phyloP scores from a whole-genome alignment of 2,797 vertebrate species.

The Tiaroga cobitis region DNA sequence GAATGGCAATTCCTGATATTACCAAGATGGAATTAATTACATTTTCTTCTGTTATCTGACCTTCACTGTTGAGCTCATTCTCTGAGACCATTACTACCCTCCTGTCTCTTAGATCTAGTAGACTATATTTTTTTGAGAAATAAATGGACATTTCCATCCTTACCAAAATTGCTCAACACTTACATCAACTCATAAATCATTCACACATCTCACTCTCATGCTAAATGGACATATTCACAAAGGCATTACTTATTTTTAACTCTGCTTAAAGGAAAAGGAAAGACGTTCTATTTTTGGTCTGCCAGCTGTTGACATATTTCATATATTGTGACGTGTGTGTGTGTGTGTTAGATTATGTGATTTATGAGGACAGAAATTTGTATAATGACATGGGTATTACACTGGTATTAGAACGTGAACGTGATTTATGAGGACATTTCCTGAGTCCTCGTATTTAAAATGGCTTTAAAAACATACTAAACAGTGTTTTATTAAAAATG shows the following conservation, averaged over 20 bases:
- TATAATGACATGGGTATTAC: too few species aligned
- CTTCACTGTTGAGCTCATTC: background rate
- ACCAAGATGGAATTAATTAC: conserved; percentile 10
- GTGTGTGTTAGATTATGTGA: background rate
- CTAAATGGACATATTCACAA: background rate
- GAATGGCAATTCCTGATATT: conserved; percentile 22
- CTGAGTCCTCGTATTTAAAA: too few species aligned
- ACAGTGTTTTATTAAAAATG: too few species aligned
- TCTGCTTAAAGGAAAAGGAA: background rate
- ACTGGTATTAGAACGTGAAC: too few species aligned
- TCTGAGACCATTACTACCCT: background rate
- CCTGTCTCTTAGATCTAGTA: background rate
- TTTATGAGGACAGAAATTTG: too few species aligned
- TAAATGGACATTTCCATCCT: background rate
- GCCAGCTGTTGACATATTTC: background rate
- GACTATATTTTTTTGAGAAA: background rate
- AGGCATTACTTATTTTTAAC: conserved; percentile 1
- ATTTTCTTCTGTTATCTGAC: conserved; percentile 12
- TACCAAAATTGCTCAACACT: background rate
- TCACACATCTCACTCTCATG: background rate
- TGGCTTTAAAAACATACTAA: too few species aligned
- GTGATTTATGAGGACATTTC: too few species aligned
- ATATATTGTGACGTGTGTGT: background rate
- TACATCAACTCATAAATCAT: conserved; percentile 23
- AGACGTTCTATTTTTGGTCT: background rate